Percentiles rank a stretch among this genome's conserved stretches.
phyloP scores from a whole-genome alignment of 2,888 invertebrate genomes.

The Ophion slaviceki region DNA sequence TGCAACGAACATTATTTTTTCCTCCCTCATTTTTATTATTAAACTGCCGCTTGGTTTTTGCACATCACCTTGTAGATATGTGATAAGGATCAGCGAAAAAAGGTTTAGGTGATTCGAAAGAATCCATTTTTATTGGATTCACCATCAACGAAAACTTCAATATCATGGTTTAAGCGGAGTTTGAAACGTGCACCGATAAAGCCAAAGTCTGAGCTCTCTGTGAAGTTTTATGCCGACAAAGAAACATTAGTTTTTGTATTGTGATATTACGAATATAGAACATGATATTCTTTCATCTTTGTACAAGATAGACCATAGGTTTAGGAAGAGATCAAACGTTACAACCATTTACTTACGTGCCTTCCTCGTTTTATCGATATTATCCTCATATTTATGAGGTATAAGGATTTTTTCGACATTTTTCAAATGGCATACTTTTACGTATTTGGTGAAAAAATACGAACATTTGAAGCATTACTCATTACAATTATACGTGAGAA shows the following conservation, averaged over 20 bases:
- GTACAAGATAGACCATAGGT: slow-evolving; percentile 1
- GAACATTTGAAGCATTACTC: background rate
- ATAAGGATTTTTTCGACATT: background rate
- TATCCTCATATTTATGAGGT: background rate
- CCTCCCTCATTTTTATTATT: background rate
- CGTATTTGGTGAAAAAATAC: background rate
- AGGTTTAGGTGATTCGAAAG: background rate
- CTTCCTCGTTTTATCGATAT: slow-evolving; percentile 16
- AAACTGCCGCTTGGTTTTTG: background rate
- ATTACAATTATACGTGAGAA: background rate
- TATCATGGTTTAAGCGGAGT: background rate
- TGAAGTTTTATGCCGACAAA: slow-evolving; percentile 1
- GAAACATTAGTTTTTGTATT: slow-evolving; percentile 53
- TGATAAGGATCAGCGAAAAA: background rate
- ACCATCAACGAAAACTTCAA: background rate
- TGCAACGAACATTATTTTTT: background rate
- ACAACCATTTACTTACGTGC: slow-evolving; percentile 7
- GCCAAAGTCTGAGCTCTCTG: slow-evolving; percentile 55
- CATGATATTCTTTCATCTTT: slow-evolving; percentile 56
- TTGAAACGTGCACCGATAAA: background rate
- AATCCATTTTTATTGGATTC: background rate
- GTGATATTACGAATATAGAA: slow-evolving; percentile 55
- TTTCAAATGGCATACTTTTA: background rate
- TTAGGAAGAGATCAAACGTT: background rate
- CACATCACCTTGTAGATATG: background rate